Evolutionary conservation across 23 tunicate genomes (phyloP), one percentile per base, ranked within the genome.

Genomic region (Clavelina lepadiformis): DNA sequence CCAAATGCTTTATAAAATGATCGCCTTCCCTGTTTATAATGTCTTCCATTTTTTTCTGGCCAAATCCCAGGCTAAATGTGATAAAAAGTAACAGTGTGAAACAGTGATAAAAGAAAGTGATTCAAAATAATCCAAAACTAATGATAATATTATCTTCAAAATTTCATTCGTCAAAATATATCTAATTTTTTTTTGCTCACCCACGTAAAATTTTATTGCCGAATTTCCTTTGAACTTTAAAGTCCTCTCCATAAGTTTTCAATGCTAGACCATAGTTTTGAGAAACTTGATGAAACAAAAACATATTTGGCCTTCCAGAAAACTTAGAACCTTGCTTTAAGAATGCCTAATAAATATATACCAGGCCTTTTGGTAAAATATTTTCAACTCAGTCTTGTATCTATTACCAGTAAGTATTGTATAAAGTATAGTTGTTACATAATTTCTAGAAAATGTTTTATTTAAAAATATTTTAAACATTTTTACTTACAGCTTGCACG

Each of bases 211-310:
- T 41, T 41, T 41, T 41, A 15, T 41, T 41, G 11, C 49, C 49
- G 15, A 41, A 41, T 41, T 41, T 41, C 15, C 49, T 41, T 41
- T 41, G 49, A 41, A 41, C 49, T 41, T 41, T 41, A 41, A 41
- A 41, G 49, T 15, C 15, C 11, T 41, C 49, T 11, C 15, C 15
- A 15, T 41, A 41, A 41, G 11, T 15, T 15, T 41, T 41, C 49
- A 41, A 8, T 41, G 49, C 49, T 15, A 41, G 15, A 11, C 49
- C 49, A 41, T 41, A 41, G 15, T 41, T 15, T 41, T 41, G 49
- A 41, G 49, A 8, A 15, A 41, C 49, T 41, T 41, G 49, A 15
- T 41, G 49, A 41, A 41, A 41, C 49, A 41, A 41, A 8, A 15
- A 15, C 11, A 41, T 41, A 41, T 11, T 8, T 41, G 49, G 49